Evolutionary conservation across 2,888 invertebrate species (phyloP), one percentile per base, ranked within the genome.

Genomic region (Melieria omissa): DNA sequence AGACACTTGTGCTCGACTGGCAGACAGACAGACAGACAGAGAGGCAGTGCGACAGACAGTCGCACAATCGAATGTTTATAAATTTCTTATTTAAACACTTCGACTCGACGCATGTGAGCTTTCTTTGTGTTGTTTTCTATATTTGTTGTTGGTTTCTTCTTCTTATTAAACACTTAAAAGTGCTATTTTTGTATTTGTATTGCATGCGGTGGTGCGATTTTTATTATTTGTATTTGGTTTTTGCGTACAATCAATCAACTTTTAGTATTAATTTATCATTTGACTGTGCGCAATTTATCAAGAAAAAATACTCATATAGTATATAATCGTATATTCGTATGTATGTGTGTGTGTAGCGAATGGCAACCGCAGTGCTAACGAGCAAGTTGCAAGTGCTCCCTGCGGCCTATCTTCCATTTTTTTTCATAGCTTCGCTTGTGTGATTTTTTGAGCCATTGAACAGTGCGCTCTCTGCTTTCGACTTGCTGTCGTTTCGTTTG

Each of bases 231-330:
- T 46, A 58, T 58, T 47, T 42, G 45, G 41, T 7, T 54, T 67
- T 58, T 49, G 41, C 46, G 47, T 57, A 67, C 80, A 81, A 76
- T 82, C 81, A 82, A 82, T 82, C 82, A 82, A 81, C 77, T 81
- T 81, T 79, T 78, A 76, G 70, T 71, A 70, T 70, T 78, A 80
- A 82, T 82, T 78, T 82, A 82, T 81, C 82, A 82, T 68, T 71
- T 73, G 41, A 58, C n/a, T 12, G 57, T 41, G 29, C 52, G 61
- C 57, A 67, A 73, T 71, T 73, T 71, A 71, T 71, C 67, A 67
- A 63, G 64, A 57, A 49, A 61, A 60, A 44, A 55, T 68, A 54
- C 29, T 57, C 57, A 54, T 63, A 2, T n/a, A 65, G n/a, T 14
- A 41, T 12, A 49, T 47, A 64, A 6, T 42, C 14, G 14, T 45